Evolutionary conservation across 92 coral and sea anemone genomes (phyloP), one percentile per base, ranked within the genome.

Genomic region (Pocillopora meandrina): DNA sequence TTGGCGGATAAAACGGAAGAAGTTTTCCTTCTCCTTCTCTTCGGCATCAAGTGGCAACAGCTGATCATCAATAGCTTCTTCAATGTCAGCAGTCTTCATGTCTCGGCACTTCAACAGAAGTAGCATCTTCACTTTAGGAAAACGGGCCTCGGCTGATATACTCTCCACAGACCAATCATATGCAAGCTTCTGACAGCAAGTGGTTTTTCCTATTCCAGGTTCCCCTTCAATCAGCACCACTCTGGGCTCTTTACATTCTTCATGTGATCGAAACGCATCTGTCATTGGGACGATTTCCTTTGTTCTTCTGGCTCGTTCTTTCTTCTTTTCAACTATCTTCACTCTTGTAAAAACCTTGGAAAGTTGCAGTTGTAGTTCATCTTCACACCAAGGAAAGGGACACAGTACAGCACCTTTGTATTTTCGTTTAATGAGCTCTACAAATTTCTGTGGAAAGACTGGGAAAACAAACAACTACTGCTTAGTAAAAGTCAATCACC

Each of bases 121-220:
- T 33, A 84, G 56, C 35, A 84, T 55, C 10, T 84, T 34, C 47
- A 76, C 76, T 76, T 84, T 18, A 55, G 87, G 82, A 64, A 84
- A 84, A 19, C 63, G 56, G 11, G 62, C 72, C 14, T 60, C 47
- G 18, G 62, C 21, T 49, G 83, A 34, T 35, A 56, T 76, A 10
- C n/a, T 42, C n/a, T 61, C 74, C n/a, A 84, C 34, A 47, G 87
- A 77, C 87, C 87, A 84, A 72, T 84, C 87, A 61, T 74, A 65
- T 34, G 87, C 87, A 18, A 84, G 82, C 65, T 84, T 84, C 81
- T 63, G 87, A 76, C 87, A 75, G 64, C 36, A 68, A 17, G 87
- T 84, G 23, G 87, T 84, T 75, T 84, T 84, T 55, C 87, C 87
- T 57, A 84, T 84, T 14, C 82, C 87, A 47, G 87, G 87, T 13